Base-by-base conservation (phyloP, 2,113 vertebrate species). In the Rousettus leschenaultii region DNA sequence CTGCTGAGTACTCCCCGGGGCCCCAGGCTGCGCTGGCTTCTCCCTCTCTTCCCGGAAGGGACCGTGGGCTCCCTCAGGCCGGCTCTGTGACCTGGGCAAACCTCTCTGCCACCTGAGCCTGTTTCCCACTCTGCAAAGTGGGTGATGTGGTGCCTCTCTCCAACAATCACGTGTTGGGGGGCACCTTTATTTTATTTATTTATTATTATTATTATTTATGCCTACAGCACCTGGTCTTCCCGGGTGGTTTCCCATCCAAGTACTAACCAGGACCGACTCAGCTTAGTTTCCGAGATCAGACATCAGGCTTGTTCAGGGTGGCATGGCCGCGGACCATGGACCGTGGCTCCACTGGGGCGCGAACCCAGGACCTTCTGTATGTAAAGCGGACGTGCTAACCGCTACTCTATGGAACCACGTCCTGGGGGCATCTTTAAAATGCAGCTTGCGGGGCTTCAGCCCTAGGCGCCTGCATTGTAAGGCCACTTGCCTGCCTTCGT, bases 1-100 rank as follows among this genome's bases (percentile, higher is more conserved):
- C 2, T 7, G 28, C 3, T 33, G 21, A 35, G 1, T 0, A 21
- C 22, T 28, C 16, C 28, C 75, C 19, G 21, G 13, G 22, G 10
- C 22, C 35, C 22, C 21, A 8, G n/a, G 6, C 61, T 70, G 66
- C 28, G 30, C 12, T 0, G 2, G 48, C 57, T 48, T 66, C 35
- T 18, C n/a, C 16, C 16, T 35, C 45, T 5, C 59, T 51, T 35
- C 57, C 9, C 9, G 33, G 19, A 0, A 0, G 6, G 13, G 43
- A 40, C 86, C 0, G 0, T 28, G 75, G 26, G 57, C 28, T 45
- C 57, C 48, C 21, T 4, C 6, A 5, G 71, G 79, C 55, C 28
- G 48, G 16, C 35, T 78, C 68, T 45, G 38, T 61, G 75, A 65
- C 40, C 63, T 53, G 24, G 3, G 43, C 48, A 59, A 43, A 26